A percentile compares a stretch with the other conserved stretches of the same genome.
Evolutionary conservation across 2,113 vertebrate genomes (phyloP).

Genomic region (Silurus glanis): DNA sequence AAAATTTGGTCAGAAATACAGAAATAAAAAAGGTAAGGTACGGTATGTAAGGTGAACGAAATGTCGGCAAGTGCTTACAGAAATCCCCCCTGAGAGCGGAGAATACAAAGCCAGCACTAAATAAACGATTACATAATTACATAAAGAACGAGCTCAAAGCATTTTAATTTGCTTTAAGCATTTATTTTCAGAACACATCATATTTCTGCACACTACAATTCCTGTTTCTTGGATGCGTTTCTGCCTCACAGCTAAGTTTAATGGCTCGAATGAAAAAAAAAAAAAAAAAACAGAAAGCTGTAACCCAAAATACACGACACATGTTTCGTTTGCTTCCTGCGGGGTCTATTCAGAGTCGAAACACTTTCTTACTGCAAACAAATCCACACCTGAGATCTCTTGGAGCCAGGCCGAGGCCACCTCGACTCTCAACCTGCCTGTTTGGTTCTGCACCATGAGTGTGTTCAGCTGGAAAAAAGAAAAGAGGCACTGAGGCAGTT

Average conservation of each 20-base stretch:
- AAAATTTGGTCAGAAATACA: neutral
- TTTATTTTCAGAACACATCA: neutral
- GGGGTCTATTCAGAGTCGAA: neutral
- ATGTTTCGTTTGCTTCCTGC: slow-evolving; percentile 4
- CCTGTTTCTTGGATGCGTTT: neutral
- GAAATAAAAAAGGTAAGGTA: neutral
- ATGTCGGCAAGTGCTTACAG: neutral
- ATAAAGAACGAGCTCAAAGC: neutral
- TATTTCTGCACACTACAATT: neutral
- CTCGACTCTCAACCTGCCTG: neutral
- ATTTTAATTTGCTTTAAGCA: neutral
- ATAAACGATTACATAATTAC: neutral
- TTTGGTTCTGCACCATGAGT: neutral
- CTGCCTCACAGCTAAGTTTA: neutral
- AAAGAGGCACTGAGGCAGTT: neutral
- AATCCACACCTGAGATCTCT: neutral
- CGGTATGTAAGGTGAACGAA: neutral
- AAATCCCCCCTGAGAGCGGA: neutral
- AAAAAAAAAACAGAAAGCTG: neutral
- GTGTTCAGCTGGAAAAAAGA: neutral
- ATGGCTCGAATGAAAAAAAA: too few relatives aligned
- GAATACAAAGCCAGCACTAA: neutral
- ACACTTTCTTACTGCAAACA: neutral
- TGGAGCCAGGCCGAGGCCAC: neutral
- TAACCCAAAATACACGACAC: neutral